These are phyloP conservation scores for Larimichthys polyactis DNA, from an alignment of 2,113 vertebrate genomes.

Conservation along the genomic window DNA sequence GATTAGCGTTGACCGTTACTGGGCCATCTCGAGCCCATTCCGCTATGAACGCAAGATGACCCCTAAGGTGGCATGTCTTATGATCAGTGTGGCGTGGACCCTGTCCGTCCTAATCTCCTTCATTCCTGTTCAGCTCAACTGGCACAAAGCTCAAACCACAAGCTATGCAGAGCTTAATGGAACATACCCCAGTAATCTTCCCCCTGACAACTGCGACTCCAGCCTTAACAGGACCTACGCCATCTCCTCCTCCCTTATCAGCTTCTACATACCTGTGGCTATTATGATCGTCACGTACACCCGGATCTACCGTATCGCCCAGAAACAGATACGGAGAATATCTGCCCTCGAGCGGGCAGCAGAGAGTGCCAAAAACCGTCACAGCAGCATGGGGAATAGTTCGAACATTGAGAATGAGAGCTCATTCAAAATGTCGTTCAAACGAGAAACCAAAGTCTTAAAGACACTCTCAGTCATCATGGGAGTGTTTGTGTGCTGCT, in stretches of 20 bases:
- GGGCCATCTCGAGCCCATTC: slow-evolving; percentile 98
- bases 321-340: slow-evolving; percentile 97
- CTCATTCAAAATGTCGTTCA: slow-evolving; percentile 99
- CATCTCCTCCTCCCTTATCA: slow-evolving; percentile 97
- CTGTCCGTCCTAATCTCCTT: slow-evolving; percentile 96
- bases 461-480: slow-evolving; percentile 99
- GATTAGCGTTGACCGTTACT: slow-evolving; percentile 98
- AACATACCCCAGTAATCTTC: slow-evolving; percentile 80
- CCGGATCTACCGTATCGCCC: slow-evolving; percentile 97
- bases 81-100: slow-evolving; percentile 97
- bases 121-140: slow-evolving; percentile 97
- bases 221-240: slow-evolving; percentile 98
- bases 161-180: slow-evolving; percentile 85
- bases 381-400: slow-evolving; percentile 89
- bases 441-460: slow-evolving; percentile 97
- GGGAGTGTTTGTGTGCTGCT: slow-evolving; percentile 99
- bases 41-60: slow-evolving; percentile 99
- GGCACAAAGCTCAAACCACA: slow-evolving; percentile 93
- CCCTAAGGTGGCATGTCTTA: slow-evolving; percentile 94
- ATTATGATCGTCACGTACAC: slow-evolving; percentile 99
- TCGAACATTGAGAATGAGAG: slow-evolving; percentile 91
- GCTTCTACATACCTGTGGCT: slow-evolving; percentile 98
- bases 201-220: slow-evolving; percentile 94
- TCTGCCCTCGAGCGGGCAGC: slow-evolving; percentile 96
- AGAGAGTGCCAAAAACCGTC: slow-evolving; percentile 95